Base-by-base conservation (phyloP, 2,113 vertebrate genomes). In the Clarias batrachus region DNA sequence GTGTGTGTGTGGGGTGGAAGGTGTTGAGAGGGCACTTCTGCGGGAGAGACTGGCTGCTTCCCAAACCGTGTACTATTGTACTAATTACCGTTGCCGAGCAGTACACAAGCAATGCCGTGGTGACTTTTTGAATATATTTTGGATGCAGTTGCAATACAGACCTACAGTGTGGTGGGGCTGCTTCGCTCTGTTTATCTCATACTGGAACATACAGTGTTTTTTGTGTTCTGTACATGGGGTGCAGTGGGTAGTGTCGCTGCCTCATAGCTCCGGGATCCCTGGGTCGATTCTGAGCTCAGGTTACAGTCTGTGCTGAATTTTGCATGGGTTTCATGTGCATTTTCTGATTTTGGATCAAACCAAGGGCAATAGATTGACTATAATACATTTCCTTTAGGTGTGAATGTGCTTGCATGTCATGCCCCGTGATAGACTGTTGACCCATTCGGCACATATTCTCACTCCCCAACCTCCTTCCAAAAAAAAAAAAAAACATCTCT, bases 1-100 rank as follows among this genome's bases (percentile, higher is more conserved):
- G 54, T 86, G 33, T 70, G n/a, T 89, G 60, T 91, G 91, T 56
- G 88, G 89, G 89, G 90, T 33, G 91, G 87, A 89, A 92, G 73
- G 90, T 90, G 82, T 85, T 57, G 66, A 85, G 41, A 88, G 71
- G 57, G 33, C 78, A 56, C 86, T 54, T 80, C 37, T 66, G 41
- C 54, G 25, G 86, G 66, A 30, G 65, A 33, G 65, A 25, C 80
- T 30, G 81, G 86, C 90, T 89, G 78, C 78, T 37, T 62, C 21
- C 57, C 57, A 81, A 81, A 81, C 54, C 30, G 10, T 78, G 74
- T 78, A 78, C 52, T 78, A 78, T 14, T 81, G 57, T 41, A 62
- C 57, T 62, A 81, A 81, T 81, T 62, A 25, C 33, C 78, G 5
- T 4, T 6, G 17, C 57, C 25, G 8, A 62, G 57, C 30, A 59